Base-by-base conservation (phyloP, 2,113 vertebrate genomes). In the Nothobranchius furzeri region DNA sequence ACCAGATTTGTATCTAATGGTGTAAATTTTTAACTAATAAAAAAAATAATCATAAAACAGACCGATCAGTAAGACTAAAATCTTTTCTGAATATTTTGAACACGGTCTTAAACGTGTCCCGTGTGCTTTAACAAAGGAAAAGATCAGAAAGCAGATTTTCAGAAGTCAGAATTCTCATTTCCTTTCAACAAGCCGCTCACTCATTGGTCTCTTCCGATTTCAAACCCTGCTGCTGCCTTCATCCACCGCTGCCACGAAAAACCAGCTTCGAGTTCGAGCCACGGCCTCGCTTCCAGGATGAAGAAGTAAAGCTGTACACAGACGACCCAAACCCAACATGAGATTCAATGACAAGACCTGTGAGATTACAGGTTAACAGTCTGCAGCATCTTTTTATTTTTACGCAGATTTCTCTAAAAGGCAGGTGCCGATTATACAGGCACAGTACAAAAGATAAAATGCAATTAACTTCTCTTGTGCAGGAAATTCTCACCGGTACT, bases 381-480 rank as follows among this genome's bases (percentile, higher is more conserved):
- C 15, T n/a, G 2, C n/a, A 57, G 13, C 13, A 37, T 9, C 2
- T 37, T 11, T 17, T 40, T 15, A 17, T 15, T 7, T 12, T 6
- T 17, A 12, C 37, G 14, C 5, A 37, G 17, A 56, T 6, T 6
- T 40, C 3, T 40, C 15, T 56, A 17, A 55, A 60, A 56, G 24
- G 12, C 50, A 49, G 9, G 36, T 12, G 15, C 6, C 58, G 51
- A 56, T 11, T 64, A 4, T 30, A 51, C 58, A 62, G 69, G 12
- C 50, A 45, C 14, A 17, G 37, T 42, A 11, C 20, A 49, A 66
- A 60, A 37, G 56, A 59, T 11, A 66, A 30, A 73, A 59, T 4
- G 55, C 37, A 45, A 76, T 84, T 35, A 48, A 30, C 51, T 30
- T 61, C 15, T 60, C 8, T 63, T 77, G 43, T 65, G 12, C 43